Evolutionary conservation across 2,888 invertebrate species (phyloP).

Genomic region (Cosmorhoe ocellata): DNA sequence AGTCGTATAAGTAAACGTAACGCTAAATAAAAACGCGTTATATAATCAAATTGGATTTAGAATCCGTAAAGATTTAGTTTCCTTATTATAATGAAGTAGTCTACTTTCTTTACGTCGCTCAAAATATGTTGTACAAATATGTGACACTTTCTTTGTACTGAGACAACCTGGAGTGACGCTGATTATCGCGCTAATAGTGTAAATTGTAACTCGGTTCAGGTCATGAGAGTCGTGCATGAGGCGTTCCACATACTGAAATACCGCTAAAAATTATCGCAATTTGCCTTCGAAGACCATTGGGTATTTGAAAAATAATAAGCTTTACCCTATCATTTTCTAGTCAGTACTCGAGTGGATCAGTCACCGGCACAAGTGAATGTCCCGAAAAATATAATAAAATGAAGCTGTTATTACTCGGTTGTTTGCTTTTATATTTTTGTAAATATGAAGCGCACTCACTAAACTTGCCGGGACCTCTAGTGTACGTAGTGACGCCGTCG

Average conservation of each 20-base stretch:
- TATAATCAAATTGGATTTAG: no score
- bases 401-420: constrained; percentile 47
- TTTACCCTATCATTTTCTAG: constrained; percentile 58
- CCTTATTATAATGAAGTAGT: constrained; percentile 19
- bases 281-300: constrained; percentile 50
- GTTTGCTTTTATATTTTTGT: constrained; percentile 49
- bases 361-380: constrained; percentile 51
- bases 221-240: constrained; percentile 65
- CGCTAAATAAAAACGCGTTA: no score
- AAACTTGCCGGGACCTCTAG: constrained; percentile 63
- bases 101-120: constrained; percentile 41
- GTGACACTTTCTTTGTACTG: constrained; percentile 69
- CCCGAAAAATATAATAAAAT: constrained; percentile 47
- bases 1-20: no score
- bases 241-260: constrained; percentile 69
- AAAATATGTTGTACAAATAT: constrained; percentile 68
- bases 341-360: constrained; percentile 54
- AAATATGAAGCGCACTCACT: constrained; percentile 44
- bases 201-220: constrained; percentile 64
- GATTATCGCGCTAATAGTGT: constrained; percentile 70
- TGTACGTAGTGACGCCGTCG: constrained; percentile 74
- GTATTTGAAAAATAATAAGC: constrained; percentile 49
- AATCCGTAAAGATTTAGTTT: neutral
- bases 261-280: constrained; percentile 78
- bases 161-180: constrained; percentile 54